Evolutionary conservation across 2,888 invertebrate genomes (phyloP).

Genomic region (Thysanoteuthis rhombus): DNA sequence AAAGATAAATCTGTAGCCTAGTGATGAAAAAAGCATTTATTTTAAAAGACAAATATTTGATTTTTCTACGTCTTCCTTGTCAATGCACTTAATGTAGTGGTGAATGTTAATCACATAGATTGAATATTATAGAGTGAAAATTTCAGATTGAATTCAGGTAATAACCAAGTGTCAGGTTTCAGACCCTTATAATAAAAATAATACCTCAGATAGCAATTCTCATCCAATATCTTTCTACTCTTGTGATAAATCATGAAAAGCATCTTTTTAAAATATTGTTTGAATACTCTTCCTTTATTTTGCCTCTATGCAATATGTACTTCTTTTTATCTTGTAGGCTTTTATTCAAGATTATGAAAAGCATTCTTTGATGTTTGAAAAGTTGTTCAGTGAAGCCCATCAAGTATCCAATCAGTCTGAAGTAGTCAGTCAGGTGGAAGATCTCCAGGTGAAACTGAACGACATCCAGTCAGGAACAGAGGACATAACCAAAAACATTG

Average conservation of each 20-base stretch:
- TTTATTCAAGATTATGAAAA: conserved; percentile 28
- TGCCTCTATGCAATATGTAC: neutral
- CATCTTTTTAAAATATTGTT: neutral
- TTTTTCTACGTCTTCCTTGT: too few species aligned
- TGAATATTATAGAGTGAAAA: too few species aligned
- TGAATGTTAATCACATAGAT: too few species aligned
- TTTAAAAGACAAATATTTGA: too few species aligned
- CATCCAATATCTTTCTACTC: neutral
- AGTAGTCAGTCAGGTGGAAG: neutral
- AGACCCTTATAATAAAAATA: neutral
- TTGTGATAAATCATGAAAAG: neutral
- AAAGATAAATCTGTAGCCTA: too few species aligned
- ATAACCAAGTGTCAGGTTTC: too few species aligned
- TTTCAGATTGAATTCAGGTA: too few species aligned
- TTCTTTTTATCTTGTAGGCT: neutral
- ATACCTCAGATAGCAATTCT: too few species aligned
- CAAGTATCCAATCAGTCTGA: conserved; percentile 17
- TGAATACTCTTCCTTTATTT: neutral
- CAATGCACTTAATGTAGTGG: too few species aligned
- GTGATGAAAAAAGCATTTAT: too few species aligned
- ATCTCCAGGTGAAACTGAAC: neutral
- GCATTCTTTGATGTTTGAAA: conserved; percentile 19
- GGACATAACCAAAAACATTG: conserved; percentile 55
- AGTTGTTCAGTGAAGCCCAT: neutral
- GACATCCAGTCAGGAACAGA: conserved; percentile 47